Conservation (phyloP, 2,113 vertebrate genomes). For the Dromiciops gliroides region DNA sequence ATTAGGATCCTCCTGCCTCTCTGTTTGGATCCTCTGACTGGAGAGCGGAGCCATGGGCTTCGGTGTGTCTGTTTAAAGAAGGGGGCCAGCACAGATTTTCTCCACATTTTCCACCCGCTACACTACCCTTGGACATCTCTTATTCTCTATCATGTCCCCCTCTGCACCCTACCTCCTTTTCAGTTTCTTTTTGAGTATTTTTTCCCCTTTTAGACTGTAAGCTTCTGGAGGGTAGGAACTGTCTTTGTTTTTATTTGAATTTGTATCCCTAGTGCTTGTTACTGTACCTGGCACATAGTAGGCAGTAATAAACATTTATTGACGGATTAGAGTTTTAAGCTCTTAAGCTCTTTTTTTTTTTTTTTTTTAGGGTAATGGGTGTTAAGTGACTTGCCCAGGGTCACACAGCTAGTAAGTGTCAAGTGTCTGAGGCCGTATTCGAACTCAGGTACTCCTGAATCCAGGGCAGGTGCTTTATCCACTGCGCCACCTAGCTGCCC, state of each 20-base stretch:
- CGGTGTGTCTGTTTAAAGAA: not conserved
- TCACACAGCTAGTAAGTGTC: too few species aligned
- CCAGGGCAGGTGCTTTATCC: too few species aligned
- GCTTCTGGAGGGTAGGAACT: not conserved
- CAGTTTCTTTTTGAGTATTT: not conserved
- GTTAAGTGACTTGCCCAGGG: too few species aligned
- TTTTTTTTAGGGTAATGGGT: too few species aligned
- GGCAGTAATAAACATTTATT: not conserved
- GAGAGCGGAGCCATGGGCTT: not conserved
- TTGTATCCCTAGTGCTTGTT: not conserved
- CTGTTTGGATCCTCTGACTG: not conserved
- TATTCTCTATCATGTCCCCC: not conserved
- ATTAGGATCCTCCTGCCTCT: not conserved
- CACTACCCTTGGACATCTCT: not conserved
- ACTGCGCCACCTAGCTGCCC: too few species aligned
- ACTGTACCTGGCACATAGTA: not conserved
- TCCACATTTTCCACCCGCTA: not conserved
- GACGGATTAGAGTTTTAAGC: not conserved
- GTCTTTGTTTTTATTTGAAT: not conserved
- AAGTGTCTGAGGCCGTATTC: too few species aligned
- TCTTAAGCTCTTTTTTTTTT: too few species aligned
- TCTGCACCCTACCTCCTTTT: not conserved
- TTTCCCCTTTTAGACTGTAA: not conserved
- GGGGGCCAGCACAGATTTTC: not conserved
- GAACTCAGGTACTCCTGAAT: too few species aligned